Evolutionary conservation across 1,140 invertebrate genomes (phyloP), one percentile per base, ranked within the genome.

Genomic region (Psix sp.): DNA sequence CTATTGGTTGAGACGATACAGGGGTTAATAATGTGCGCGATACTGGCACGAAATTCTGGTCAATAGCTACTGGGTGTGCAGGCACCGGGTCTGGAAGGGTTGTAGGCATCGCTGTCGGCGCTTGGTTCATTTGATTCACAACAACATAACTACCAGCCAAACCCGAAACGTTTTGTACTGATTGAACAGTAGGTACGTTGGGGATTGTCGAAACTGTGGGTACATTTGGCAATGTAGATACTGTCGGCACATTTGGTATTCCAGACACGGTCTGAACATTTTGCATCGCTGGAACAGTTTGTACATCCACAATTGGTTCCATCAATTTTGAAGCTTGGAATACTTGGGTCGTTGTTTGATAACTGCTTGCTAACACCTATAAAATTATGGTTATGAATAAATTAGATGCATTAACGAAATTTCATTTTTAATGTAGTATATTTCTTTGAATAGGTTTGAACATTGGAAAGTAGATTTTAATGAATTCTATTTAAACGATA

Each of bases 331-430:
- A 93, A 0, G 93, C 92, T 87, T 94, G 93, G 79, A 93, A 93
- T 24, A 93, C 92, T 86, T 94, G 93, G 0, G 93, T 94, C 3
- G 93, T 93, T 0, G 92, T 94, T 33, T 93, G 92, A 81, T 93
- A 94, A 81, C 93, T 94, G 74, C 92, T 93, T 18, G 92, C 92
- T 5, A 94, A 84, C 7, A 94, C 92, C 36, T 93, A 29, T 3
- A 43, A 39, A 35, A 33, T 24, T 3, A 4, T 7, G 21, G 21
- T 4, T 4, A 24, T 24, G 21, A 24, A 7, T 24, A 4, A 4
- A 24, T 24, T 24, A 24, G 21, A 24, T 4, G 3, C 7, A 7
- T 24, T 24, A 24, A 24, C 7, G 3, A 24, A 3, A 24, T 24
- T 24, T 4, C 7, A 4, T 24, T 24, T 24, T 4, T 24, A 24